phyloP scores from a whole-genome alignment of 2,797 vertebrate species.

The Xiphorhynchus erythropygius region DNA sequence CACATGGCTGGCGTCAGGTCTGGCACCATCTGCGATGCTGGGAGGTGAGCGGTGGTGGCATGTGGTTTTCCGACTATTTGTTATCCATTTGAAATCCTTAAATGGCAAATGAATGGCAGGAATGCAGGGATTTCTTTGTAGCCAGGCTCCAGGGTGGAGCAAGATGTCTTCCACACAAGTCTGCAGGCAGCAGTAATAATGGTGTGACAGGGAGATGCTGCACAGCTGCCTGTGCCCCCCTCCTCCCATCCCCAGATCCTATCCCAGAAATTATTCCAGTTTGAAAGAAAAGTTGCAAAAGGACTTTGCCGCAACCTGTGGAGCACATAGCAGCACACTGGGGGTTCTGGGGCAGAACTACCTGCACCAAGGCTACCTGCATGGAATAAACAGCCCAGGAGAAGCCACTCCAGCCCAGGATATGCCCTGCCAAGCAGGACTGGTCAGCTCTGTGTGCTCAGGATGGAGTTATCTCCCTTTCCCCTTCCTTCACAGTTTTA shows the following conservation, averaged over 20 bases:
- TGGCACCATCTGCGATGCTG: not conserved
- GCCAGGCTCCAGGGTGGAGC: not conserved
- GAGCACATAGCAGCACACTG: accelerated
- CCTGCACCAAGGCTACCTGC: not conserved
- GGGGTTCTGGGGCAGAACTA: not conserved
- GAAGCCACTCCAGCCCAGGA: not conserved
- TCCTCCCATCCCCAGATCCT: not conserved
- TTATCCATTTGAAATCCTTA: not conserved
- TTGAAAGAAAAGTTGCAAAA: not conserved
- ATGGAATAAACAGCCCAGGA: not conserved
- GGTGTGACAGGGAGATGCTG: not conserved
- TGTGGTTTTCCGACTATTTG: not conserved
- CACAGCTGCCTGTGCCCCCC: not conserved
- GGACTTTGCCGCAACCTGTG: not conserved
- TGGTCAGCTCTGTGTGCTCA: not conserved
- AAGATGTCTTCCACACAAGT: not conserved
- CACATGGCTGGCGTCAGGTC: not conserved
- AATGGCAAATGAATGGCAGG: slow-evolving; percentile 4
- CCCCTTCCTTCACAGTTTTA: not conserved
- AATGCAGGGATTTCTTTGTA: not conserved
- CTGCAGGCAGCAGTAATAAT: not conserved
- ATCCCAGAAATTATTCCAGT: not conserved
- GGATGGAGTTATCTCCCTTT: not conserved
- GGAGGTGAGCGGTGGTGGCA: not conserved
- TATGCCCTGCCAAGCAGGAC: not conserved